Base-by-base conservation (phyloP, 2,113 vertebrate genomes). In the Mungos mungo region DNA sequence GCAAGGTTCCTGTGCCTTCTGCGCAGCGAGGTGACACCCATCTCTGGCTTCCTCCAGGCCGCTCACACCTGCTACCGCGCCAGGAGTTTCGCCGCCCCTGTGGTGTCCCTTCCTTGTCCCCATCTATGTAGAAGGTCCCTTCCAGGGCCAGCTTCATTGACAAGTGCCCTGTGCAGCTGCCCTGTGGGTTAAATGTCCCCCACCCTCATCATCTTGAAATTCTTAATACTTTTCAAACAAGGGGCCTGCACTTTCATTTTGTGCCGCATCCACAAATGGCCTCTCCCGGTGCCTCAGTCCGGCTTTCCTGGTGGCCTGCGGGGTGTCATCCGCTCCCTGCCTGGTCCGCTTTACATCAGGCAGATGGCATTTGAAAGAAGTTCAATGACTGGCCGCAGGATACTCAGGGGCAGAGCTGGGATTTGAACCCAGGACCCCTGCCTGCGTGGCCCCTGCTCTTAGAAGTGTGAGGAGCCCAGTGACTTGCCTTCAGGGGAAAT, bases 381-480 rank as follows among this genome's bases (percentile, higher is more conserved):
- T 16, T 54, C 45, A 7, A 10, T 33, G 33, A 16, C 35, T 50
- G 19, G 76, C 80, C 68, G 45, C 13, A 1, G 0, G 29, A 29
- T 41, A 25, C 38, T 47, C 33, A 60, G 25, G 2, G 41, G 68
- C n/a, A 41, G 88, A 77, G 68, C 54, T 81, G 87, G 85, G 80
- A 54, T 92, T 18, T 52, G 96, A 89, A 93, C 77, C 57, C 79
- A 41, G 21, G 33, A 45, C n/a, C 72, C 38, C 25, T 0, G 27
- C 29, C 50, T 31, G 19, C 3, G 0, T 1, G 19, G 45, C 35
- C 8, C 13, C 0, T 0, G 3, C 10, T 52, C 29, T 18, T 45
- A 29, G 23, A 9, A 2, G 63, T 63, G 29, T 29, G 4, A 27
- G 27, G 29, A 23, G 10, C 29, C 41, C 5, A 1, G 71, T 3